Base-by-base conservation (phyloP, 2,797 vertebrate species). In the Lacerta bilineata region DNA sequence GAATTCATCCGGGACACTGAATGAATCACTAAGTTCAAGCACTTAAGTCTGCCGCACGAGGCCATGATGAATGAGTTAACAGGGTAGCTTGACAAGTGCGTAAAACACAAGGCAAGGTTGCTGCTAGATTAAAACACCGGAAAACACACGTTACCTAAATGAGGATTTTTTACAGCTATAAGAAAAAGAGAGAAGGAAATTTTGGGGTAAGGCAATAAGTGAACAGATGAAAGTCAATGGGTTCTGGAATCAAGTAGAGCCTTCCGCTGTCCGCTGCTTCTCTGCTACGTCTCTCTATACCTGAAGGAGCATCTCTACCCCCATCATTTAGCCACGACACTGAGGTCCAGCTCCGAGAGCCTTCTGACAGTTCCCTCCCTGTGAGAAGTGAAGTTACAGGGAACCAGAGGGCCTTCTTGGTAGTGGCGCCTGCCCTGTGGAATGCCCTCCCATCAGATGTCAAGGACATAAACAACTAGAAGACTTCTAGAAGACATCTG, bases 1-100 rank as follows among this genome's bases (percentile, higher is more conserved):
- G 91, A 93, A 92, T 93, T 94, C 87, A 80, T 92, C 94, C 85
- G 94, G 89, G 94, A 95, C 94, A 93, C 72, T 33, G 27, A 95
- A 94, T 90, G 90, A 95, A 78, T 79, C 75, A 68, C 68, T 92
- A 92, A 88, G 86, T 84, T 85, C 83, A 3, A 9, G 50, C 61
- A 79, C 64, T 88, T 94, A 39, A 84, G 29, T 92, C 75, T 79
- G 55, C 83, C 41, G 6, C 20, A 82, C 59, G 87, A 88, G 86
- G 9, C 23, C 50, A 43, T 5, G 8, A 18, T 68, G 84, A 91
- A 66, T 23, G 86, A 80, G 20, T 46, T 85, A 86, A 74, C 87
- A 78, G n/a, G 84, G 81, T 82, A 90, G 78, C 61, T 92, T 96
- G 92, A 88, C 84, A 81, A 5, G 68, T 90, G 4, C 2, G 29